These are phyloP conservation scores for Aleiodes leptofemur DNA, from an alignment of 2,888 invertebrate genomes.

Conservation along the genomic window DNA sequence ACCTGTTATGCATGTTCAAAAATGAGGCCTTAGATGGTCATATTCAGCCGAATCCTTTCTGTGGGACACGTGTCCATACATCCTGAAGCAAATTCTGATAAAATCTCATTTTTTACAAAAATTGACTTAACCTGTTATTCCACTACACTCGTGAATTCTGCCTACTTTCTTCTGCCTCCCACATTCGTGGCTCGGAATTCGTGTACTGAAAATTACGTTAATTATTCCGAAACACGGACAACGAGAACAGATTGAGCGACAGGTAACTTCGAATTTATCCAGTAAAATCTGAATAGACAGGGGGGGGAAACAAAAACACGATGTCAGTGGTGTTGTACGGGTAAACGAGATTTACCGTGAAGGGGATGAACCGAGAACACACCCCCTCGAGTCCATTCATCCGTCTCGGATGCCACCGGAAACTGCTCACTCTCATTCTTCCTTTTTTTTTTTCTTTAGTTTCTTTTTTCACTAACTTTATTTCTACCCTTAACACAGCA, in stretches of 20 bases:
- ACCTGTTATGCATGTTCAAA: too few relatives aligned
- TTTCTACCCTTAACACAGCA: constrained; percentile 9
- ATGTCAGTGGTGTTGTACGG: constrained; percentile 31
- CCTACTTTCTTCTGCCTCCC: too few relatives aligned
- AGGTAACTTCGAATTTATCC: constrained; percentile 4
- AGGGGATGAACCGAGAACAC: constrained; percentile 43
- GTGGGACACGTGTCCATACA: too few relatives aligned
- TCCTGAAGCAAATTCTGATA: too few relatives aligned
- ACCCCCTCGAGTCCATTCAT: constrained; percentile 46
- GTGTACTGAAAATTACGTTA: neutral
- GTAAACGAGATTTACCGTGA: constrained; percentile 49
- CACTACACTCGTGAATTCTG: too few relatives aligned
- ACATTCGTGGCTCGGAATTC: neutral
- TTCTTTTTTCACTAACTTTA: too few relatives aligned
- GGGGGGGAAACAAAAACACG: constrained; percentile 1
- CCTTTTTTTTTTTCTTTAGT: neutral
- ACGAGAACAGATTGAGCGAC: neutral
- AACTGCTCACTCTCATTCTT: constrained; percentile 6
- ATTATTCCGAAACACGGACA: neutral
- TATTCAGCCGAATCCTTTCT: too few relatives aligned
- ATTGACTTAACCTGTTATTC: too few relatives aligned
- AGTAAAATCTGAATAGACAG: neutral
- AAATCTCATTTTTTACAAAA: too few relatives aligned
- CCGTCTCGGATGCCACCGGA: constrained; percentile 27
- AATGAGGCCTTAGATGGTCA: too few relatives aligned